Conservation (phyloP, 1,140 invertebrate genomes). For the Ladona fulva region DNA sequence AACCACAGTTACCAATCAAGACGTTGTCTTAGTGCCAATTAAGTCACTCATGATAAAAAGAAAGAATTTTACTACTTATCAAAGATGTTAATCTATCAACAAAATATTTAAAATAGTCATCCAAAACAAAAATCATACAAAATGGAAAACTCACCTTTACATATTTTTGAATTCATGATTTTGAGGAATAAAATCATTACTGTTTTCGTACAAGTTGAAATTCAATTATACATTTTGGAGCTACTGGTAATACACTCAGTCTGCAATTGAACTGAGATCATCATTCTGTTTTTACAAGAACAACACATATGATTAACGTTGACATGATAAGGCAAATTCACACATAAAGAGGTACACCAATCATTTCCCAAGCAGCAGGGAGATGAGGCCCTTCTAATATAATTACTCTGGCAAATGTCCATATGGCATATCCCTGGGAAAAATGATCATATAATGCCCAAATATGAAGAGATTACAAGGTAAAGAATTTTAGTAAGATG, state of each 20-base stretch:
- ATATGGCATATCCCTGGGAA: not conserved
- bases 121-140: not conserved
- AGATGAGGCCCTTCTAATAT: not conserved
- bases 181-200: not conserved
- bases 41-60: not conserved
- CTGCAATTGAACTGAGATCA: not conserved
- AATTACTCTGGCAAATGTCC: constrained; percentile 5
- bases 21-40: not conserved
- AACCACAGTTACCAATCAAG: not conserved
- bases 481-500: not conserved
- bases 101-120: not conserved
- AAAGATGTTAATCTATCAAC: not conserved
- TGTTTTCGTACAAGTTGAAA: not conserved
- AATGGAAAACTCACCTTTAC: not conserved
- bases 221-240: not conserved
- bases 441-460: constrained; percentile 4
- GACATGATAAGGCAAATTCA: constrained; percentile 6
- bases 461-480: not conserved
- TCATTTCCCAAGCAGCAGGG: not conserved
- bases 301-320: constrained; percentile 10
- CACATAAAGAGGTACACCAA: not conserved
- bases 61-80: not conserved
- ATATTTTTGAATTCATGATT: not conserved
- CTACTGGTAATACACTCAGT: constrained; percentile 1
- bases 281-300: not conserved